Percentiles rank a stretch among this genome's conserved stretches.
phyloP scores from a whole-genome alignment of 64 coral and sea anemone species.

The Pocillopora damicornis region DNA sequence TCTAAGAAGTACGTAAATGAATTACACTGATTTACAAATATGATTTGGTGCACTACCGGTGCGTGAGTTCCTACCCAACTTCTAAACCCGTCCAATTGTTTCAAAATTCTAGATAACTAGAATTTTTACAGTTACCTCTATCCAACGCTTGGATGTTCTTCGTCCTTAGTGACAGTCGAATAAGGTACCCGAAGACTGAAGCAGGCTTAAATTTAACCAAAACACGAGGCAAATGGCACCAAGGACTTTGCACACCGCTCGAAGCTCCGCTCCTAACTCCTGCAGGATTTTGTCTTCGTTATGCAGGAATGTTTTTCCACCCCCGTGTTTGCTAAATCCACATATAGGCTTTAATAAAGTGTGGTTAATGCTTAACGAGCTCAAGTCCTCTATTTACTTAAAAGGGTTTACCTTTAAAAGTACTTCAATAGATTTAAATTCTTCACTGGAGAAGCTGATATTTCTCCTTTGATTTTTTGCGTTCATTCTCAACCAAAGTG shows the following conservation, averaged over 20 bases:
- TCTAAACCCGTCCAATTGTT: too few species aligned
- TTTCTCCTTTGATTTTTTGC: background rate
- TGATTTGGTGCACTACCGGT: too few species aligned
- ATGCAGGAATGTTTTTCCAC: slow-evolving; percentile 41
- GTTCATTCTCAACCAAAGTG: background rate
- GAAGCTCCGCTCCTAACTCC: background rate
- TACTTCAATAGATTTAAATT: background rate
- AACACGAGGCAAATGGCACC: background rate
- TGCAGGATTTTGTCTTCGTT: background rate
- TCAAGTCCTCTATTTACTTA: slow-evolving; percentile 11
- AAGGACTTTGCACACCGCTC: background rate
- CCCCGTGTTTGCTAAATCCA: slow-evolving; percentile 1
- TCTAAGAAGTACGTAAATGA: too few species aligned
- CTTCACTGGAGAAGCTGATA: background rate
- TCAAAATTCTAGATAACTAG: too few species aligned
- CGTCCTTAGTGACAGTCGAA: background rate
- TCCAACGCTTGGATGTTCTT: background rate
- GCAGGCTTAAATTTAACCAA: background rate
- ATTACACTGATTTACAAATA: too few species aligned
- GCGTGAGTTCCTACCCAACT: too few species aligned
- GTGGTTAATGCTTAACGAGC: background rate
- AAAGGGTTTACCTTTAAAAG: background rate
- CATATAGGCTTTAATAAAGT: slow-evolving; percentile 9
- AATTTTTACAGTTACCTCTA: background rate
- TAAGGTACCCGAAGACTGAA: background rate